Base-by-base conservation (phyloP, 2,888 invertebrate species). In the Melieria picta region DNA sequence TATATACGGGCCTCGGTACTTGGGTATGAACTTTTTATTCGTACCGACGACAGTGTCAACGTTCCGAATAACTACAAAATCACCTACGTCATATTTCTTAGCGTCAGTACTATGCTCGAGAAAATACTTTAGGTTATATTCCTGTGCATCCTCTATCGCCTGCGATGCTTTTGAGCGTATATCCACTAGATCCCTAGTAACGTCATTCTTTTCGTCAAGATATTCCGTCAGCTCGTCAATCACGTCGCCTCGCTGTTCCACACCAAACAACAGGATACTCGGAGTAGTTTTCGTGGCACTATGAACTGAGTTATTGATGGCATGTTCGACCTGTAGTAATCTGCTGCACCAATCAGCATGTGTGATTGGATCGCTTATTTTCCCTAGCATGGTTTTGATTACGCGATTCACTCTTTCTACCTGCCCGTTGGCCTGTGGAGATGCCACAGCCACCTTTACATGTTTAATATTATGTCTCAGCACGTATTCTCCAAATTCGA, bases 391-490 rank as follows among this genome's bases (percentile, higher is more conserved):
- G 16, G 16, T 16, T 16, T 16, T 16, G 16, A 16, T 16, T 16
- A 16, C 16, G 0, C 16, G 16, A 16, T 16, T 16, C 16, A 16
- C 16, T 16, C 16, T 16, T 16, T 16, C 16, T 16, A 16, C 16
- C 16, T 16, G 16, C 5, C 68, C 72, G 42, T 71, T 71, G 13
- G 71, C 72, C 6, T 73, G 71, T 9, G 72, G 69, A 0, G 65
- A 68, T 3, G 60, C 67, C 0, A 64, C 62, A n/a, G 65, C 68
- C 2, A 73, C 65, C 42, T 73, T 74, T 0, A 74, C 72, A 30
- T 72, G 72, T 5, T 50, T 30, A 9, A 74, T 66, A 11, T 72
- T 64, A 4, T 61, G 55, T 46, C 60, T 55, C 4, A 11, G 9
- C 10, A 74, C 13, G 46, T 61, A 72, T 6, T 42, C 62, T 43